Base-by-base conservation (phyloP, 1,140 invertebrate species). In the Bombyx mandarina region DNA sequence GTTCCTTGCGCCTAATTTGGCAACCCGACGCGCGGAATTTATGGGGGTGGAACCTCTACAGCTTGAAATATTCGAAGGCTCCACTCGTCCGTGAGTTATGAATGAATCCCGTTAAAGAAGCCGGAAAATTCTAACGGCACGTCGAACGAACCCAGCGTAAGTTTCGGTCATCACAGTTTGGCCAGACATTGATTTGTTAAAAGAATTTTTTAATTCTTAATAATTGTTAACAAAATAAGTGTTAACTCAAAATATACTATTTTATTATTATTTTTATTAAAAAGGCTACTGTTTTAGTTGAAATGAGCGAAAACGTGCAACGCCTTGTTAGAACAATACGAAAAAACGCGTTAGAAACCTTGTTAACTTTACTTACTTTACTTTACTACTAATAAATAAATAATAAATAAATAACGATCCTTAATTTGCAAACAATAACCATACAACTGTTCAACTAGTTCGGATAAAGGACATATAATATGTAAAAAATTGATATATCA, bases 51-150 rank as follows among this genome's bases (percentile, higher is more conserved):
- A 66, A 73, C 52, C 66, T 69, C 66, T 75, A 75, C 75, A 75
- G 74, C 76, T 79, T 83, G 81, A 83, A 84, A 86, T 86, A 86
- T 86, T 86, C 77, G 81, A 83, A 79, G 78, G 77, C 77, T 82
- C 79, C 83, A 76, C 77, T 83, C 83, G 77, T 47, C 77, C 80
- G 80, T 85, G 78, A 86, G 81, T 86, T 86, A 86, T 86, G 83
- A 86, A 86, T 85, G 83, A 83, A 82, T 79, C 81, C 83, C 79
- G 79, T 82, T 82, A 84, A 86, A 86, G 79, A 86, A 76, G 71
- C 79, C 77, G 81, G 83, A 86, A 84, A 86, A 86, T 86, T 83
- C 75, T 75, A 82, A 78, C 82, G 74, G 80, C 69, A 73, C 62
- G 63, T 66, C 63, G 65, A 63, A 54, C 60, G 54, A 65, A 64